These are phyloP conservation scores for Pyrocephalus nanus DNA, from an alignment of 2,797 vertebrate species.

Conservation along the genomic window DNA sequence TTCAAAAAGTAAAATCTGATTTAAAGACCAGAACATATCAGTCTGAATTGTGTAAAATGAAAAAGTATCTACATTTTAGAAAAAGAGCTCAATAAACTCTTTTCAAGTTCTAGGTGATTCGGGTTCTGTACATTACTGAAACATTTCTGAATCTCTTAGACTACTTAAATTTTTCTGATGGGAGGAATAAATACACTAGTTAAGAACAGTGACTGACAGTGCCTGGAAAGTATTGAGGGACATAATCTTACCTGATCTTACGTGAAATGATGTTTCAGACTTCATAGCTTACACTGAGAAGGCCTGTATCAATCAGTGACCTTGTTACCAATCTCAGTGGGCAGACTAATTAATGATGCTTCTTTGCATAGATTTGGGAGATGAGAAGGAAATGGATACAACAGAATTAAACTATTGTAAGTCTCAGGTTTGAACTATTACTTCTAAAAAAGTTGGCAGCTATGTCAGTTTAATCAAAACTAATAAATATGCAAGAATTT, in stretches of 20 bases:
- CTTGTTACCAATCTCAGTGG: neutral
- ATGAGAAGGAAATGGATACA: neutral
- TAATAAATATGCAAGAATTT: neutral
- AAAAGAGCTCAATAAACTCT: neutral
- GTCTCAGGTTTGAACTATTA: neutral
- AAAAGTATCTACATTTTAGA: neutral
- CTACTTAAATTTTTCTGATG: neutral
- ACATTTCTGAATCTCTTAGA: neutral
- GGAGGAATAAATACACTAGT: neutral
- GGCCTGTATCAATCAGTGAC: neutral
- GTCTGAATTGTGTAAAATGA: neutral
- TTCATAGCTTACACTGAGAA: neutral
- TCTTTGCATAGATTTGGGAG: neutral
- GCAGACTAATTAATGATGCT: neutral
- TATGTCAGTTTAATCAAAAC: neutral
- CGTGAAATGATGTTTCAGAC: neutral
- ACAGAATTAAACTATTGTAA: neutral
- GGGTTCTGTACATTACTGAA: neutral
- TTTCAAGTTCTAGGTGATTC: neutral
- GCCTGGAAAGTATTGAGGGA: neutral
- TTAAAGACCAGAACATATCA: neutral
- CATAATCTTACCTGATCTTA: neutral
- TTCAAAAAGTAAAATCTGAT: neutral
- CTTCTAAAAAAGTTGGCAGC: neutral
- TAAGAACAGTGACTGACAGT: neutral